phyloP scores from a whole-genome alignment of 2,797 vertebrate species.

The Onychomys arenicola region DNA sequence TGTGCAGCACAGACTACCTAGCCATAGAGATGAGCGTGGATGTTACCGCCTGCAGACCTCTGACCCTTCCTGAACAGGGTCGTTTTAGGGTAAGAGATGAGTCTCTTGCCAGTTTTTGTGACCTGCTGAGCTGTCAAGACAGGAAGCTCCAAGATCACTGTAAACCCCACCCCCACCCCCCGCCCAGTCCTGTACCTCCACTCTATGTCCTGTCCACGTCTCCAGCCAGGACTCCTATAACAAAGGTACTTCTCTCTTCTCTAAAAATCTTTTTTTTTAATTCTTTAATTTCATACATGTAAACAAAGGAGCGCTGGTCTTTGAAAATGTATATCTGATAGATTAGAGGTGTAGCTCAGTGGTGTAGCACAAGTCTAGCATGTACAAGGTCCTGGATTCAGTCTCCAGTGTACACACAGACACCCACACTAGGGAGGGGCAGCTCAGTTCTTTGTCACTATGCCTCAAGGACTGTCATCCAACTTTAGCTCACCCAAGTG shows the following conservation, averaged over 20 bases:
- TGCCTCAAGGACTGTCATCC: neutral
- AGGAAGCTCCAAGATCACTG: conserved; percentile 29
- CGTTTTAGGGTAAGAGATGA: conserved; percentile 17
- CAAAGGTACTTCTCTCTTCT: conserved; percentile 10
- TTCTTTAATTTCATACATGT: neutral
- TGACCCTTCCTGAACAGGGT: neutral
- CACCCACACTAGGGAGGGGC: neutral
- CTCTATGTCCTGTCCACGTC: neutral
- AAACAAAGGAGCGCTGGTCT: neutral
- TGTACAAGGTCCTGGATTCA: neutral
- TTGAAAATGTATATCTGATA: neutral
- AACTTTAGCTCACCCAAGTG: neutral
- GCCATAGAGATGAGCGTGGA: neutral
- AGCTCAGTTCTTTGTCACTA: neutral
- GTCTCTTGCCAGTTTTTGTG: conserved; percentile 45
- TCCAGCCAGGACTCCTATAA: neutral
- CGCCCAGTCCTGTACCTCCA: neutral
- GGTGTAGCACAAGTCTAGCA: neutral
- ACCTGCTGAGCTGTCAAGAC: conserved; percentile 68
- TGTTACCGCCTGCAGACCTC: neutral
- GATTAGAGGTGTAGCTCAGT: neutral
- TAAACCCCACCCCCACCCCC: neutral
- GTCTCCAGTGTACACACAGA: neutral
- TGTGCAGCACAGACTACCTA: neutral
- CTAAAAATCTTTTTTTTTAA: neutral